phyloP scores from a whole-genome alignment of 2,888 invertebrate genomes.

The Agonopterix arenella region DNA sequence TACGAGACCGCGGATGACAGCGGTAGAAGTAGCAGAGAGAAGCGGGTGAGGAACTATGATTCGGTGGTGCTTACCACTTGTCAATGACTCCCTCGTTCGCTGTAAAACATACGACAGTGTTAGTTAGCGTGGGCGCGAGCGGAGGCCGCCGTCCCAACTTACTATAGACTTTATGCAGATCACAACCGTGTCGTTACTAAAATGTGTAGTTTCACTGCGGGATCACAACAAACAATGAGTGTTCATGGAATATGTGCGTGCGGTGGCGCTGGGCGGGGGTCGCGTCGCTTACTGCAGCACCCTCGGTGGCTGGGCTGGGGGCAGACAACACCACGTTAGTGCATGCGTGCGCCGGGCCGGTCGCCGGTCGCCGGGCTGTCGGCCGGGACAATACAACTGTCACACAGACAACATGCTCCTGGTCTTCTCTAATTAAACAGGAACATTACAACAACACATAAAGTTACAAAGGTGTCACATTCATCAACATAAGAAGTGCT shows the following conservation, averaged over 20 bases:
- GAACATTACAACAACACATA: no score
- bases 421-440: no score
- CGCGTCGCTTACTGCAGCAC: conserved; percentile 59
- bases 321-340: conserved; percentile 68
- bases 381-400: not conserved
- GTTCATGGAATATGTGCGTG: conserved; percentile 74
- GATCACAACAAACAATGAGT: conserved; percentile 76
- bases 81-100: conserved; percentile 83
- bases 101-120: conserved; percentile 77
- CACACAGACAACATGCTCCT: no score
- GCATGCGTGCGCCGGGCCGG: conserved; percentile 26
- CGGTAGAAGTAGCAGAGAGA: conserved; percentile 64
- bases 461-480: no score
- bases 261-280: conserved; percentile 58
- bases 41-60: conserved; percentile 70
- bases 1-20: conserved; percentile 52
- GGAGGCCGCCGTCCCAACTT: conserved; percentile 61
- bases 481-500: no score
- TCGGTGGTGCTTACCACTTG: conserved; percentile 80
- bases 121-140: conserved; percentile 53
- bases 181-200: conserved; percentile 69
- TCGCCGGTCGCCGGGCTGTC: conserved; percentile 13
- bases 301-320: conserved; percentile 71
- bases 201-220: conserved; percentile 74
- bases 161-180: conserved; percentile 59